Evolutionary conservation across 2,113 vertebrate genomes (phyloP).

Genomic region (Microtus montanus): DNA sequence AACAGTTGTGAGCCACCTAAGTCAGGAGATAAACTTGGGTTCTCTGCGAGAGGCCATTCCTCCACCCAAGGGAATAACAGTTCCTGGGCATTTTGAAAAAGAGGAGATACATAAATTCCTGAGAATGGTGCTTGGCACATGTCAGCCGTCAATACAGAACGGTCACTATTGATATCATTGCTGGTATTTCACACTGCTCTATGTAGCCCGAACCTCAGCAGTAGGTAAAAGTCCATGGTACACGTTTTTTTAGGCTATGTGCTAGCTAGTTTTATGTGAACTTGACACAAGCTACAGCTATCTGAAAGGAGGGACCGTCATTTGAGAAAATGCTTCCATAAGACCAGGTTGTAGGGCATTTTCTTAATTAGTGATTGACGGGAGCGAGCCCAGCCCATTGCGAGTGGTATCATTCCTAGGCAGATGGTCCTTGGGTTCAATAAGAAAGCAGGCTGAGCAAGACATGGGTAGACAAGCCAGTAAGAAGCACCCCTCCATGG

Average conservation of each 20-base stretch:
- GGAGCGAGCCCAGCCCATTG: neutral
- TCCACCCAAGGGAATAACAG: neutral
- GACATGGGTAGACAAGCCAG: neutral
- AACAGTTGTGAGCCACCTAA: neutral
- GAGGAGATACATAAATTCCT: neutral
- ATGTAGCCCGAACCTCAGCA: neutral
- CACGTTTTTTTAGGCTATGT: neutral
- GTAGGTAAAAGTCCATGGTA: neutral
- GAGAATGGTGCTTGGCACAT: neutral
- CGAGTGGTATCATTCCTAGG: neutral
- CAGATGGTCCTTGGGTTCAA: neutral
- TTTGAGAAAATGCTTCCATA: neutral
- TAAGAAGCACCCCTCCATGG: neutral
- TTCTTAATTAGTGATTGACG: neutral
- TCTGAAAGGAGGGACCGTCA: neutral
- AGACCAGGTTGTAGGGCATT: neutral
- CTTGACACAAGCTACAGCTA: neutral
- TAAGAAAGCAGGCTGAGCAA: neutral
- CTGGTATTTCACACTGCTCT: neutral
- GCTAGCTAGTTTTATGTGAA: neutral
- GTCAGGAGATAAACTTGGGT: neutral
- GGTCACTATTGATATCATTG: neutral
- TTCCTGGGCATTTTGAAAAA: constrained; percentile 39
- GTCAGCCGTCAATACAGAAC: neutral
- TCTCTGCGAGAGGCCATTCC: neutral